Conservation (phyloP, 2,113 vertebrate genomes). For the Lepisosteus osseus region DNA sequence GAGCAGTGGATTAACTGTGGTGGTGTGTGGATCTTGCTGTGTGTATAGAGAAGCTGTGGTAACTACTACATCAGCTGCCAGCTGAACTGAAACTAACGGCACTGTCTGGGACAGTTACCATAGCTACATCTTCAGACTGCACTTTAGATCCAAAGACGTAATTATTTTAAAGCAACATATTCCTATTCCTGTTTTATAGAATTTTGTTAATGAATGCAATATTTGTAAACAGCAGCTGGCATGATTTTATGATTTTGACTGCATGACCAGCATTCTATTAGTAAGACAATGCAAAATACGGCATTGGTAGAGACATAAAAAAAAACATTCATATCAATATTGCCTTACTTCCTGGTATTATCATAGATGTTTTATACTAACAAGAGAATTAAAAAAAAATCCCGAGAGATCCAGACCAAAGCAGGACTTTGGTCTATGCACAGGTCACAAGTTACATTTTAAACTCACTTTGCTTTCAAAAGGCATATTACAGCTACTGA, state of each 20-base stretch:
- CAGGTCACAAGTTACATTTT: too few species aligned
- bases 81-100: not conserved
- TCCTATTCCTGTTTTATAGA: too few species aligned
- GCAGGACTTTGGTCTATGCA: too few species aligned
- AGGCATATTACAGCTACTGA: too few species aligned
- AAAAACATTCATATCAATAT: too few species aligned
- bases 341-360: not conserved
- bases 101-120: conserved; percentile 16
- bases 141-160: not conserved
- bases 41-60: not conserved
- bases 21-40: not conserved
- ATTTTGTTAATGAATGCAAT: too few species aligned
- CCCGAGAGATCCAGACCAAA: too few species aligned
- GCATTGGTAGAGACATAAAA: too few species aligned
- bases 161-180: not conserved
- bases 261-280: not conserved
- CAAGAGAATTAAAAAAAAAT: not conserved
- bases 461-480: too few species aligned
- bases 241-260: not conserved
- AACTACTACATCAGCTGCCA: not conserved
- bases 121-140: not conserved
- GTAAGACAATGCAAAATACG: not conserved
- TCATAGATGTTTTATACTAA: not conserved
- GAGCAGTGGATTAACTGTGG: not conserved
- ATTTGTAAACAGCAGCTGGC: too few species aligned